Conservation (phyloP, 1,140 invertebrate genomes). For the Drosophila aff. region DNA sequence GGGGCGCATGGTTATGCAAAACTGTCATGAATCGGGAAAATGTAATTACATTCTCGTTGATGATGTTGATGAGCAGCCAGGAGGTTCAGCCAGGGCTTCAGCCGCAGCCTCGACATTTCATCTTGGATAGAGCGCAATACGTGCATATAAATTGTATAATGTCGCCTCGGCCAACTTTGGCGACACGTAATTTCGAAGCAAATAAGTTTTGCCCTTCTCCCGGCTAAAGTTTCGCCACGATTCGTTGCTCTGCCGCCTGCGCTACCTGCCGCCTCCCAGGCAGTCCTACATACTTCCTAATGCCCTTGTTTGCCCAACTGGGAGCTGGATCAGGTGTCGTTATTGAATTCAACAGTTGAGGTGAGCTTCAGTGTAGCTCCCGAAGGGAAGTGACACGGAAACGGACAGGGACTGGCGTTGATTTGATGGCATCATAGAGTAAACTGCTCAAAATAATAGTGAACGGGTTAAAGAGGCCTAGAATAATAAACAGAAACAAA, state of each 20-base stretch:
- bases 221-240: conserved; percentile 47
- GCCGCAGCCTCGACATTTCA: conserved; percentile 58
- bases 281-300: conserved; percentile 30
- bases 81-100: conserved; percentile 10
- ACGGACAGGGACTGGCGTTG: neutral
- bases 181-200: conserved; percentile 76
- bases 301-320: conserved; percentile 43
- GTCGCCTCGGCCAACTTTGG: conserved; percentile 59
- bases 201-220: conserved; percentile 64
- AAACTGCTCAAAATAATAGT: conserved; percentile 35
- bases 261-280: neutral
- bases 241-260: conserved; percentile 16
- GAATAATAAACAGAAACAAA: neutral
- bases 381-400: conserved; percentile 31
- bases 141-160: conserved; percentile 80
- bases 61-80: conserved; percentile 60
- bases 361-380: neutral
- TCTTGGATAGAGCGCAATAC: conserved; percentile 68
- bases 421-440: neutral
- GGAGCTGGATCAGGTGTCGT: conserved; percentile 37
- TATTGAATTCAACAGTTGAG: conserved; percentile 65
- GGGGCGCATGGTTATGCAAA: conserved; percentile 66
- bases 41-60: conserved; percentile 81
- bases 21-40: conserved; percentile 79
- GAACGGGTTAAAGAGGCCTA: neutral